phyloP scores from a whole-genome alignment of 2,888 invertebrate genomes.

The Cosmorhoe ocellata region DNA sequence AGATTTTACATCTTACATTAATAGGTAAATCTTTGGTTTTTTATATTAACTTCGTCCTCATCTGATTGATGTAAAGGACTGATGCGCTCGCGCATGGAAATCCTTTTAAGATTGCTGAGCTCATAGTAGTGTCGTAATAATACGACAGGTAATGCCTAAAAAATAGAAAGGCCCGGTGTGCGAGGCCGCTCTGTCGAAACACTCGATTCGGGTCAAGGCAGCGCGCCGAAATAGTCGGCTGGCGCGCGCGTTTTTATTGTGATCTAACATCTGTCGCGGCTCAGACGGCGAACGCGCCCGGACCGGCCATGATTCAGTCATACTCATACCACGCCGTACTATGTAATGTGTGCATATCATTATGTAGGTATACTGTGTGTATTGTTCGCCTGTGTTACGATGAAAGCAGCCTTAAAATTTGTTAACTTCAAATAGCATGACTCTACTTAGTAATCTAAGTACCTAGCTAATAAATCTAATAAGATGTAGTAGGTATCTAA shows the following conservation, averaged over 20 bases:
- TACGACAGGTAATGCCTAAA: slow-evolving; percentile 82
- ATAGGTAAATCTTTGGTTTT: background rate
- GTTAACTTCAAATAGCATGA: too few relatives aligned
- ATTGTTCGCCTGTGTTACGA: background rate
- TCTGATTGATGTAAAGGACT: slow-evolving; percentile 35
- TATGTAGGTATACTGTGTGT: background rate
- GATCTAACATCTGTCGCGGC: slow-evolving; percentile 79
- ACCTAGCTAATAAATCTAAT: background rate
- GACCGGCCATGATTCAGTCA: slow-evolving; percentile 37
- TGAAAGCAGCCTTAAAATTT: too few relatives aligned
- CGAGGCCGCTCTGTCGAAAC: slow-evolving; percentile 81
- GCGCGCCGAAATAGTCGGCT: slow-evolving; percentile 80
- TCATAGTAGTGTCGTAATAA: slow-evolving; percentile 78
- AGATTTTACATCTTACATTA: too few relatives aligned
- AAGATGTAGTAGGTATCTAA: too few relatives aligned
- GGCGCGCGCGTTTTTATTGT: slow-evolving; percentile 80
- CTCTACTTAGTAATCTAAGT: too few relatives aligned
- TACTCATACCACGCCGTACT: background rate
- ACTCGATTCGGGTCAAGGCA: slow-evolving; percentile 81
- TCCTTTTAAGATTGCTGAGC: slow-evolving; percentile 72
- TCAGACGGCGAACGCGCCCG: slow-evolving; percentile 42
- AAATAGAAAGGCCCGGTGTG: slow-evolving; percentile 82
- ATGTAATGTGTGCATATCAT: background rate
- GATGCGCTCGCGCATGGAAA: slow-evolving; percentile 62
- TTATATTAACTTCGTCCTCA: slow-evolving; percentile 46